Conservation (phyloP, 1,140 invertebrate genomes). For the Caerostris extrusa region DNA sequence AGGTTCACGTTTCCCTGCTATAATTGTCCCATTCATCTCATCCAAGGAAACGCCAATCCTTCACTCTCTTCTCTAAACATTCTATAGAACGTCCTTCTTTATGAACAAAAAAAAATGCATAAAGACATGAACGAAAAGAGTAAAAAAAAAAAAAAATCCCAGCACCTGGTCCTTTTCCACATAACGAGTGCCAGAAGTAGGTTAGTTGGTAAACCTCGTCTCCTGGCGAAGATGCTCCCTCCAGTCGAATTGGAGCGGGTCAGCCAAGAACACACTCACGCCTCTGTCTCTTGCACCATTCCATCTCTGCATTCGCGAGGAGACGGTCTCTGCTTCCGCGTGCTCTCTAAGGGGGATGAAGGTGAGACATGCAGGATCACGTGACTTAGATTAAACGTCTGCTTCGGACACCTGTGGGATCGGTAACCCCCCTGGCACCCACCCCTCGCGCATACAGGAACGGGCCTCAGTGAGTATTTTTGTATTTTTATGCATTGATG, state of each 20-base stretch:
- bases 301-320: not conserved
- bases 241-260: slow-evolving; percentile 52
- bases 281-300: not conserved
- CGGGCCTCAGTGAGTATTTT: not conserved
- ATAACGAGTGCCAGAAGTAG: not conserved
- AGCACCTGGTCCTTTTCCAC: not conserved
- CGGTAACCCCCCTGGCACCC: not conserved
- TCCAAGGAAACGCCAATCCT: not conserved
- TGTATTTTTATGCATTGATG: too few species aligned
- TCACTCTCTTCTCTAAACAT: not conserved
- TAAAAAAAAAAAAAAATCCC: not conserved
- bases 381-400: slow-evolving; percentile 12
- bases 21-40: too few species aligned
- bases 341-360: not conserved
- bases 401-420: not conserved
- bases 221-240: not conserved
- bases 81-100: too few species aligned
- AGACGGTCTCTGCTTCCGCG: not conserved
- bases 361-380: not conserved
- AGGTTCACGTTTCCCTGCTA: too few species aligned
- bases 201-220: slow-evolving; percentile 20
- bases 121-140: not conserved
- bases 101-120: not conserved
- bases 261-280: slow-evolving; percentile 15
- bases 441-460: not conserved